A percentile compares a stretch with the other conserved stretches of the same genome.
These are phyloP conservation scores for Melanargia galathea DNA, from an alignment of 2,888 invertebrate genomes.

Conservation along the genomic window DNA sequence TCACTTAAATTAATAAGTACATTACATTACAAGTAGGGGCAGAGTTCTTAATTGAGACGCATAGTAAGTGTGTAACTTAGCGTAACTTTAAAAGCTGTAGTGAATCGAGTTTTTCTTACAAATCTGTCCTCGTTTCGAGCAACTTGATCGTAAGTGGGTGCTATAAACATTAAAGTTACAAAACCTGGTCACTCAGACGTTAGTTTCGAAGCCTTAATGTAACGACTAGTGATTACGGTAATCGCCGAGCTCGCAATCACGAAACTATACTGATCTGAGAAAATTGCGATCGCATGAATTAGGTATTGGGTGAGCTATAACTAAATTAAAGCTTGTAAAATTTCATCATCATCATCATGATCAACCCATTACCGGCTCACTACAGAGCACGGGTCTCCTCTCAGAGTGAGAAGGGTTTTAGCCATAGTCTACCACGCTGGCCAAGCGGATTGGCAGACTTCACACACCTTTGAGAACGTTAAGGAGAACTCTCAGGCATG, in stretches of 20 bases:
- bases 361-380: too few relatives aligned
- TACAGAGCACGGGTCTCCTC: too few relatives aligned
- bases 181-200: constrained; percentile 21
- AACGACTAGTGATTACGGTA: constrained; percentile 17
- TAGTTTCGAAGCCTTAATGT: constrained; percentile 23
- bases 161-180: constrained; percentile 26
- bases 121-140: constrained; percentile 22
- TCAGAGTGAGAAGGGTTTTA: too few relatives aligned
- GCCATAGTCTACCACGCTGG: too few relatives aligned
- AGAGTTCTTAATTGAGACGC: too few relatives aligned
- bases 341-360: too few relatives aligned
- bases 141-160: constrained; percentile 23
- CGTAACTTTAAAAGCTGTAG: constrained; percentile 1
- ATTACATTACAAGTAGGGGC: too few relatives aligned
- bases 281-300: constrained; percentile 14
- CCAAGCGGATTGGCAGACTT: too few relatives aligned
- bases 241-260: constrained; percentile 19
- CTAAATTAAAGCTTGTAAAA: not conserved
- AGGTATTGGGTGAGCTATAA: not conserved
- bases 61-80: not conserved
- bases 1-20: too few relatives aligned
- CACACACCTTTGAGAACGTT: too few relatives aligned
- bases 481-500: too few relatives aligned
- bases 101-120: constrained; percentile 25
- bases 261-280: constrained; percentile 20